These are phyloP conservation scores for Thalassarche chlororhynchos DNA, from an alignment of 2,113 vertebrate genomes.

Conservation along the genomic window DNA sequence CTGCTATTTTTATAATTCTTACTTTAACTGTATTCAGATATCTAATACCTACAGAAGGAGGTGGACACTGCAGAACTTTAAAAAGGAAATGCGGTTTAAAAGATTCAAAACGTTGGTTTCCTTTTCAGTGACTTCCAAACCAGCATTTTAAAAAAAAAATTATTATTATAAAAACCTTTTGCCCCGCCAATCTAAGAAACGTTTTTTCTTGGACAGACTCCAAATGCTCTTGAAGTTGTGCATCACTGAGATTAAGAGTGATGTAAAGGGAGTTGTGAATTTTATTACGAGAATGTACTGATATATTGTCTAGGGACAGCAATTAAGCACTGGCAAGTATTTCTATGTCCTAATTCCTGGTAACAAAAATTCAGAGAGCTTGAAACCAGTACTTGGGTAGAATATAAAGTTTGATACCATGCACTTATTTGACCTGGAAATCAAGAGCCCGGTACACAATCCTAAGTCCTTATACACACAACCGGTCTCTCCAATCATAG, in stretches of 20 bases:
- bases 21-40: background rate
- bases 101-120: background rate
- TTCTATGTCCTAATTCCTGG: constrained; percentile 12
- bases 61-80: background rate
- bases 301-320: background rate
- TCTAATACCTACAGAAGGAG: background rate
- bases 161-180: background rate
- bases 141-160: background rate
- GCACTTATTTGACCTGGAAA: background rate
- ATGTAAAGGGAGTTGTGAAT: constrained; percentile 35
- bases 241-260: constrained; percentile 24
- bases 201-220: constrained; percentile 8
- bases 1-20: background rate
- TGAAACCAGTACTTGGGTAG: background rate
- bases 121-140: background rate
- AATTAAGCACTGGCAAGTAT: constrained; percentile 13
- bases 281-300: background rate
- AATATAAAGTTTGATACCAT: background rate
- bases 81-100: background rate
- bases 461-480: background rate
- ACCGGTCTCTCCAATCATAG: background rate
- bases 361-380: background rate
- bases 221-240: constrained; percentile 39
- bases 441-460: background rate
- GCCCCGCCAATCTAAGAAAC: background rate